These are phyloP conservation scores for Oreochromis niloticus DNA, from an alignment of 2,113 vertebrate genomes.

Conservation along the genomic window DNA sequence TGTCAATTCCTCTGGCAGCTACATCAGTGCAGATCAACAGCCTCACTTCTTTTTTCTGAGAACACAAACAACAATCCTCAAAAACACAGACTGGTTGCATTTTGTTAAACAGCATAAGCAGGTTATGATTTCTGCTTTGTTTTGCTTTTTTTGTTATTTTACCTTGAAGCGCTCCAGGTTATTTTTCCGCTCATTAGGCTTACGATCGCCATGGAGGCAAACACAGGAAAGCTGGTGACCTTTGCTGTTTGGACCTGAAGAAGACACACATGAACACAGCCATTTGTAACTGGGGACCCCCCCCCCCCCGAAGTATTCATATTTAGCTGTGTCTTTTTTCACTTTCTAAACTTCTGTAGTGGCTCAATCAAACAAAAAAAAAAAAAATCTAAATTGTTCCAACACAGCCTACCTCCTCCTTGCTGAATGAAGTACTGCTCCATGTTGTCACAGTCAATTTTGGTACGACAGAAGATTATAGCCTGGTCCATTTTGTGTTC, in stretches of 20 bases:
- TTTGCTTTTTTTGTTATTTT: neutral
- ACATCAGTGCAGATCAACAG: constrained; percentile 96
- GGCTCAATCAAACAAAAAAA: neutral
- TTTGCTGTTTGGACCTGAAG: constrained; percentile 90
- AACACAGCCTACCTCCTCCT: constrained; percentile 82
- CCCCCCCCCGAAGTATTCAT: neutral
- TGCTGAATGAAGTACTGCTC: constrained; percentile 95
- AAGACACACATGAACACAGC: neutral
- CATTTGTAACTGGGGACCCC: rapidly evolving
- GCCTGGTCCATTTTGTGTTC: constrained; percentile 99
- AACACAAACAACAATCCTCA: neutral
- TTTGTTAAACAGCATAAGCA: neutral
- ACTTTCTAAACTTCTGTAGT: neutral
- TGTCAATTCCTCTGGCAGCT: constrained; percentile 95
- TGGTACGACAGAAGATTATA: constrained; percentile 96
- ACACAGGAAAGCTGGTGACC: constrained; percentile 93
- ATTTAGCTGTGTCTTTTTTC: neutral
- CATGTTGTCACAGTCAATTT: constrained; percentile 98
- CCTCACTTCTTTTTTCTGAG: constrained; percentile 86
- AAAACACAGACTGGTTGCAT: neutral
- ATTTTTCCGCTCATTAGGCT: constrained; percentile 91
- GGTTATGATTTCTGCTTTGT: neutral
- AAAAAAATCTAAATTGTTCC: neutral
- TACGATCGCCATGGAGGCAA: constrained; percentile 95
- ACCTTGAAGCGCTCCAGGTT: constrained; percentile 98